Evolutionary conservation across 1,140 invertebrate species (phyloP).

Genomic region (Pogonognathellus flavescens): DNA sequence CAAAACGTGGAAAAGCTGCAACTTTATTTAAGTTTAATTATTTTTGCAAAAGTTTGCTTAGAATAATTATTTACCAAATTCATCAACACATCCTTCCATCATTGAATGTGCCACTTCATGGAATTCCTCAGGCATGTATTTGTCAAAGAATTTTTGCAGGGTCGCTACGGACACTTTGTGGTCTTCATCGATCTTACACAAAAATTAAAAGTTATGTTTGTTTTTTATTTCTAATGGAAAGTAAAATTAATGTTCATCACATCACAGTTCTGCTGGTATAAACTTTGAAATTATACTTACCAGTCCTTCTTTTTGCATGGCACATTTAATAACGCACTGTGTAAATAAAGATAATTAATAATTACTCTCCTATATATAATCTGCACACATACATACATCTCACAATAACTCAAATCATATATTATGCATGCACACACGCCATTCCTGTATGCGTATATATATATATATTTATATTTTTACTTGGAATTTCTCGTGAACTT

Average conservation of each 20-base stretch:
- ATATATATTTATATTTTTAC: background rate
- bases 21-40: background rate
- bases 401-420: too few relatives aligned
- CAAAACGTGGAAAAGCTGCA: background rate
- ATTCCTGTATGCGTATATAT: background rate
- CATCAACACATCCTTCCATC: slow-evolving; percentile 53
- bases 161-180: slow-evolving; percentile 55
- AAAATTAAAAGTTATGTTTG: too few relatives aligned
- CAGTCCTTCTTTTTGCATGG: slow-evolving; percentile 47
- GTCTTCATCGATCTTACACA: slow-evolving; percentile 36
- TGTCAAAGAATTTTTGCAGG: slow-evolving; percentile 59
- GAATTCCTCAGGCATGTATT: slow-evolving; percentile 52
- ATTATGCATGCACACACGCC: too few relatives aligned
- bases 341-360: too few relatives aligned
- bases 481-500: slow-evolving; percentile 42
- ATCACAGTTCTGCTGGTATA: too few relatives aligned
- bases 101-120: slow-evolving; percentile 56
- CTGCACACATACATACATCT: too few relatives aligned
- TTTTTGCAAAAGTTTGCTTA: background rate
- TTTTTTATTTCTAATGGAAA: too few relatives aligned
- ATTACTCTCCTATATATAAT: too few relatives aligned
- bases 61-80: slow-evolving; percentile 45
- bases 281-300: slow-evolving; percentile 15
- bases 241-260: too few relatives aligned
- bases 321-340: slow-evolving; percentile 61